Conservation (phyloP, 2,113 vertebrate species). For the Phrynosoma platyrhinos region DNA sequence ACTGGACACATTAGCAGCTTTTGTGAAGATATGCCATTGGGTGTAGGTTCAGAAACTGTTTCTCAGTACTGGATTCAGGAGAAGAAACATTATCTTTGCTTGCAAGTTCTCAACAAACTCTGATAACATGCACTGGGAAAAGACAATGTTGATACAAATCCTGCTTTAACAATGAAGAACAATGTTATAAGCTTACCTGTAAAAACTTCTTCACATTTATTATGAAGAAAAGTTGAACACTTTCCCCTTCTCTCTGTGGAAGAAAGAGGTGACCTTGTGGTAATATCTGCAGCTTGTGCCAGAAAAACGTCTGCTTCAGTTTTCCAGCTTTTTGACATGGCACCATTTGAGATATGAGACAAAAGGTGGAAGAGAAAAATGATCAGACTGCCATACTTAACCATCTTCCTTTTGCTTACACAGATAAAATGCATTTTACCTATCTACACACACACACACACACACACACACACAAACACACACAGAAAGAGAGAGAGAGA, state of each 20-base stretch:
- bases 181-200: slow-evolving; percentile 68
- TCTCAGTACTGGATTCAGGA: not conserved
- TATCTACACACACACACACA: not conserved
- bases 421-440: not conserved
- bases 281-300: not conserved
- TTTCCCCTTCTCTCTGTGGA: slow-evolving; percentile 39
- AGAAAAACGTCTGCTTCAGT: not conserved
- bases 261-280: slow-evolving; percentile 26
- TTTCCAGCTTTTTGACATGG: slow-evolving; percentile 35
- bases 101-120: not conserved
- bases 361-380: slow-evolving; percentile 18
- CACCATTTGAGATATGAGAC: slow-evolving; percentile 49
- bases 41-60: not conserved
- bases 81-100: too few relatives aligned
- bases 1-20: not conserved
- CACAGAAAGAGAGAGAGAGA: fast-evolving
- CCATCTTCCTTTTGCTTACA: not conserved
- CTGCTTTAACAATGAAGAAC: not conserved
- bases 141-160: not conserved
- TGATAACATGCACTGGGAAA: not conserved
- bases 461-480: not conserved
- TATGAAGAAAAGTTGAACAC: slow-evolving; percentile 19
- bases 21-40: slow-evolving; percentile 1
- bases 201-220: slow-evolving; percentile 42
- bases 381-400: slow-evolving; percentile 21